Evolutionary conservation across 2,888 invertebrate species (phyloP), one percentile per base, ranked within the genome.

Genomic region (Megaustenia siamemsis): DNA sequence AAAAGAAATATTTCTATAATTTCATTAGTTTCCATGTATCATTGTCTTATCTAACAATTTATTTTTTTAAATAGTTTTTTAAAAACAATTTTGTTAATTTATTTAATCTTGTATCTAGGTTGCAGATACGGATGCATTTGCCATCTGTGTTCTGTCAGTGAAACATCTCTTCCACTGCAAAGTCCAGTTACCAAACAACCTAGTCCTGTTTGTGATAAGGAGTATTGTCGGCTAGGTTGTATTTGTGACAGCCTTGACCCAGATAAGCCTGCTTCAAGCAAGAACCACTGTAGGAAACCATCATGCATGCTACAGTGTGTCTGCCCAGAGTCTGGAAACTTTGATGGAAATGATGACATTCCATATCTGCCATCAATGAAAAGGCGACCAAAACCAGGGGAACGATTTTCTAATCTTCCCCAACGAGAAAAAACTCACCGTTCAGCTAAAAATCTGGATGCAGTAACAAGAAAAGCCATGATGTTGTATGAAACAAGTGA

Each of bases 51-150:
- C n/a, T n/a, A n/a, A n/a, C n/a, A n/a, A n/a, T n/a, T n/a, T n/a
- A n/a, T n/a, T n/a, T n/a, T n/a, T n/a, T n/a, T n/a, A n/a, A n/a
- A n/a, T n/a, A n/a, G n/a, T n/a, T n/a, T n/a, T n/a, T n/a, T n/a
- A n/a, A n/a, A n/a, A n/a, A n/a, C n/a, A n/a, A 1, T 63, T 63
- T 28, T 28, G 45, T 45, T 45, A 6, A 45, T 10, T 12, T 45
- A 45, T 45, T 6, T 18, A 15, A 12, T 79, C 40, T 83, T 4
- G 28, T 3, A 49, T n/a, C 0, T 88, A 92, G 92, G 92, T 35
- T 92, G 92, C 86, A 89, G 92, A 15, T 92, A 92, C 88, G 92
- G 92, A 40, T 92, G 92, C 86, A 92, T 92, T 45, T 92, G 92
- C 86, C 91, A 92, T 80, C 89, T 92, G 71, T 92, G 91, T 87